Evolutionary conservation across 2,113 vertebrate genomes (phyloP).

Genomic region (Phyllostomus discolor): DNA sequence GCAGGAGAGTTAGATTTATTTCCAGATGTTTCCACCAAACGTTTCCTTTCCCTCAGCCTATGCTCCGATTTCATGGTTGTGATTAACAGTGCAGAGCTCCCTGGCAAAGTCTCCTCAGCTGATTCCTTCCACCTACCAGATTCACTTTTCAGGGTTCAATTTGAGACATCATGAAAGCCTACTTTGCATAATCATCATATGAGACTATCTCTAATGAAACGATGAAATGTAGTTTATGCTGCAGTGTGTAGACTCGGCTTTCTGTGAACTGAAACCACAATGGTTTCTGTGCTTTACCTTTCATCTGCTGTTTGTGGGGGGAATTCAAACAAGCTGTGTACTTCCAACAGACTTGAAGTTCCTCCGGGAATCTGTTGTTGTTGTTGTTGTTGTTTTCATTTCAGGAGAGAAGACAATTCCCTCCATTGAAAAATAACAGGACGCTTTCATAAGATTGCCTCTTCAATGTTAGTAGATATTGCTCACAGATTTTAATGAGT

Average conservation of each 20-base stretch:
- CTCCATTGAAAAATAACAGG: slow-evolving; percentile 32
- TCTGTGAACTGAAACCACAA: slow-evolving; percentile 48
- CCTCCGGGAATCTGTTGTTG: not conserved
- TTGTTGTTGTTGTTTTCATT: not conserved
- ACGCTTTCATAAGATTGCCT: slow-evolving; percentile 14
- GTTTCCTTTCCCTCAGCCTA: not conserved
- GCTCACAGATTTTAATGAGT: slow-evolving; percentile 28
- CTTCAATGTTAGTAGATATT: not conserved
- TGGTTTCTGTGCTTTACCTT: not conserved
- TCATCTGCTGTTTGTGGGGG: not conserved
- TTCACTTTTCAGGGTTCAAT: slow-evolving; percentile 51
- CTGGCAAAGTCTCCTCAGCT: slow-evolving; percentile 47
- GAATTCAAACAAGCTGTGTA: slow-evolving; percentile 1
- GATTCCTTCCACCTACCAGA: slow-evolving; percentile 56
- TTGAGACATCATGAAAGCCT: slow-evolving; percentile 66
- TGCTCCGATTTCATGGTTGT: slow-evolving; percentile 7
- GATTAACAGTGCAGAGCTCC: slow-evolving; percentile 8
- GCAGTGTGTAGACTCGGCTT: slow-evolving; percentile 42
- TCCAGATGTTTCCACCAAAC: slow-evolving; percentile 40
- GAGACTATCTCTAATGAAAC: slow-evolving; percentile 64
- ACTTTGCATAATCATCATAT: slow-evolving; percentile 67
- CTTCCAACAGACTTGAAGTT: slow-evolving; percentile 20
- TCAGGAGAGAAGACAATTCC: slow-evolving; percentile 12
- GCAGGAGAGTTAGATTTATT: slow-evolving; percentile 58
- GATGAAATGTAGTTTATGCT: slow-evolving; percentile 45